Evolutionary conservation across 2,113 vertebrate species (phyloP).

Genomic region (Lipophrys pholis): DNA sequence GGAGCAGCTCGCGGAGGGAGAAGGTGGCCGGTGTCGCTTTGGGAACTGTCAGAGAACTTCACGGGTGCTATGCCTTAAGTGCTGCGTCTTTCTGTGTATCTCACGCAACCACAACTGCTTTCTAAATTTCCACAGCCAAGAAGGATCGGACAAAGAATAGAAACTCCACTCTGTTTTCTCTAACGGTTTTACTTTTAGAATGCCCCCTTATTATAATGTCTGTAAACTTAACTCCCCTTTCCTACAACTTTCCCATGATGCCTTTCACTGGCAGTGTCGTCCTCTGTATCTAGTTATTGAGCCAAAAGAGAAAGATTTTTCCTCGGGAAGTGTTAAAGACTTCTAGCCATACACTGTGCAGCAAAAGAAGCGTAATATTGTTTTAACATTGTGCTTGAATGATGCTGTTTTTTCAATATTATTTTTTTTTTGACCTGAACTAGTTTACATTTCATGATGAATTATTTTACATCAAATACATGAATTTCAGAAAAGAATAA

Average conservation of each 20-base stretch:
- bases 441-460: slow-evolving; percentile 35
- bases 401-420: slow-evolving; percentile 28
- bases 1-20: slow-evolving; percentile 80
- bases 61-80: slow-evolving; percentile 84
- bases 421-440: slow-evolving; percentile 35
- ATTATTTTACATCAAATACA: slow-evolving; percentile 49
- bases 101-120: slow-evolving; percentile 86
- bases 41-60: slow-evolving; percentile 82
- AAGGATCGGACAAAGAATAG: slow-evolving; percentile 56
- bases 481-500: slow-evolving; percentile 48
- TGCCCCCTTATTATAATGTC: slow-evolving; percentile 26
- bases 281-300: slow-evolving; percentile 9
- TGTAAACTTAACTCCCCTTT: background rate
- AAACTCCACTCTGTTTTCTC: background rate
- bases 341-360: slow-evolving; percentile 24
- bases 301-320: slow-evolving; percentile 19
- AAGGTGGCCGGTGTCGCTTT: slow-evolving; percentile 80
- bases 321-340: slow-evolving; percentile 3
- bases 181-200: slow-evolving; percentile 11
- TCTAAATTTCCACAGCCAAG: slow-evolving; percentile 83
- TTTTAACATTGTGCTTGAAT: slow-evolving; percentile 5
- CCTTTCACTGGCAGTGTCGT: slow-evolving; percentile 27
- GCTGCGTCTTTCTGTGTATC: slow-evolving; percentile 86
- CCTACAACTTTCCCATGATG: slow-evolving; percentile 32
- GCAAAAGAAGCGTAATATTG: slow-evolving; percentile 5